A percentile compares a stretch with the other conserved stretches of the same genome.
These are phyloP conservation scores for Bombus waltoni DNA, from an alignment of 1,140 invertebrate genomes.

Conservation along the genomic window DNA sequence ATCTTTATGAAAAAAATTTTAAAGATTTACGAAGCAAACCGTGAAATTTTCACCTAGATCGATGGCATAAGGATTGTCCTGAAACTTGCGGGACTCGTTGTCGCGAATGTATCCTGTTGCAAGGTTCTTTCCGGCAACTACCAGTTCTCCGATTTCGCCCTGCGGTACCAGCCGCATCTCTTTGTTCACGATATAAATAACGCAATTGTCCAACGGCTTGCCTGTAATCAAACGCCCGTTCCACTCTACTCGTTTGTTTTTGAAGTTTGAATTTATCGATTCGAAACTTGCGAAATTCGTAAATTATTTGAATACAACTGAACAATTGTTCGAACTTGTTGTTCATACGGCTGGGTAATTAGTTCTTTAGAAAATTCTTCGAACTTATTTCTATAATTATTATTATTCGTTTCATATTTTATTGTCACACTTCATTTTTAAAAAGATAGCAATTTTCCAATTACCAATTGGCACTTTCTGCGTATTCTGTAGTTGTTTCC, in stretches of 20 bases:
- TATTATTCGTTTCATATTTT: background rate
- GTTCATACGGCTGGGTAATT: no score
- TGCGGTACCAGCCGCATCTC: constrained; percentile 87
- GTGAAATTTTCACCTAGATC: constrained; percentile 84
- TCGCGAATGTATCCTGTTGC: constrained; percentile 91
- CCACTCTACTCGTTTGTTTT: no score
- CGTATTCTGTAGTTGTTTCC: constrained; percentile 84
- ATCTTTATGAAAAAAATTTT: no score
- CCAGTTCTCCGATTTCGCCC: constrained; percentile 90
- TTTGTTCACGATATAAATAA: constrained; percentile 90
- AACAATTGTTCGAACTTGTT: no score
- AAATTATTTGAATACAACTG: no score
- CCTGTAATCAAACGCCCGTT: constrained; percentile 79
- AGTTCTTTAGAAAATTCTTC: no score
- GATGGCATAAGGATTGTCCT: constrained; percentile 86
- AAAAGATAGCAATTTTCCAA: constrained; percentile 3
- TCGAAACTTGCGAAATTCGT: no score
- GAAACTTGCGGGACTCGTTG: constrained; percentile 88
- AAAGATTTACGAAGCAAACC: background rate
- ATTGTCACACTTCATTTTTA: no score
- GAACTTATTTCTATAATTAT: no score
- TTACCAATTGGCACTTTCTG: constrained; percentile 92
- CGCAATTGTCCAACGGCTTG: constrained; percentile 89
- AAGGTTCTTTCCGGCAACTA: constrained; percentile 90
- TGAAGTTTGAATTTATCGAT: no score